A percentile compares a stretch with the other conserved stretches of the same genome.
phyloP scores from a whole-genome alignment of 2,113 vertebrate species.

The Callospermophilus lateralis region DNA sequence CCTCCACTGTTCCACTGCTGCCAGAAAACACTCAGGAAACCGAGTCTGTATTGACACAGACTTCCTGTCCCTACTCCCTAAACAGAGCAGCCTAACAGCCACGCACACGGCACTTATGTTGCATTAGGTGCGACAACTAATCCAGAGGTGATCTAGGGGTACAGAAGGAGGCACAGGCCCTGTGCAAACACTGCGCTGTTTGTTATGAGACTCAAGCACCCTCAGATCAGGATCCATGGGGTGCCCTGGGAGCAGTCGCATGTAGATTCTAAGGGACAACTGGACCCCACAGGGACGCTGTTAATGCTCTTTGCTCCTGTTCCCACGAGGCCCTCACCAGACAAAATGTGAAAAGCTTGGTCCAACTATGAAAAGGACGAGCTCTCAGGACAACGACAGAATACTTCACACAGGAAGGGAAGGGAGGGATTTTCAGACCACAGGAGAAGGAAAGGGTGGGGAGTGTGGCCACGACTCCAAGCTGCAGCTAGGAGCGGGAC shows the following conservation, averaged over 20 bases:
- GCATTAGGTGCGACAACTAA: background rate
- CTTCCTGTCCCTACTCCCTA: background rate
- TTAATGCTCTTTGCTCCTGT: background rate
- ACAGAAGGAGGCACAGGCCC: background rate
- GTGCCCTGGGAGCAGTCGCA: background rate
- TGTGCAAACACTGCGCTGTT: background rate
- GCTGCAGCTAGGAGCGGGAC: no score
- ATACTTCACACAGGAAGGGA: rapidly evolving
- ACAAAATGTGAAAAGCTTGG: background rate
- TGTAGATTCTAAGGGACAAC: background rate
- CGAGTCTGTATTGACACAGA: background rate
- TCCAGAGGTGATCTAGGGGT: background rate
- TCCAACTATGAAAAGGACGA: background rate
- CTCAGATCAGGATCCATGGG: background rate
- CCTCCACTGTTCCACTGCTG: background rate
- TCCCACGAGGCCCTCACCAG: background rate
- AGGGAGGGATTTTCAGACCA: no score
- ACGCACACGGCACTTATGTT: background rate
- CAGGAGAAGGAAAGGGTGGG: no score
- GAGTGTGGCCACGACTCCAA: no score
- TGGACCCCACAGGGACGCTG: rapidly evolving
- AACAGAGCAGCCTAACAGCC: background rate
- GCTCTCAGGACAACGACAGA: background rate
- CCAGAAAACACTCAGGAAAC: background rate
- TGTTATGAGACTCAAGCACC: background rate